Percentiles rank a stretch among this genome's conserved stretches.
Conservation (phyloP, 1,140 invertebrate species). For the Zophobas morio region DNA sequence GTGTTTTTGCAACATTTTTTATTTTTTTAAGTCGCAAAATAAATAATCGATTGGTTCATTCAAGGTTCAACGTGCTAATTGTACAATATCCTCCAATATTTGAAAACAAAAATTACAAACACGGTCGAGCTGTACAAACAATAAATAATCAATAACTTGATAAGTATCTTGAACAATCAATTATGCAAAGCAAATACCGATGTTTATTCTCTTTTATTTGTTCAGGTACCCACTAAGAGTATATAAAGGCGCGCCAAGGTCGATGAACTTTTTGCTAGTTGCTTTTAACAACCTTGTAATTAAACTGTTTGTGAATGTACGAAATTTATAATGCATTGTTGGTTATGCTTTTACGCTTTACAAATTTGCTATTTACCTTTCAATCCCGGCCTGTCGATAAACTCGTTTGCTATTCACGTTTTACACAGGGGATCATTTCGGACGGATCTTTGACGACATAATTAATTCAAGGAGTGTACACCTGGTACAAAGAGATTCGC, state of each 20-base stretch:
- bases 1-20: too few relatives aligned
- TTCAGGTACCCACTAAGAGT: slow-evolving; percentile 53
- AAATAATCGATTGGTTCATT: not conserved
- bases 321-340: slow-evolving; percentile 42
- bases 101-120: slow-evolving; percentile 39
- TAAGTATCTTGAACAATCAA: slow-evolving; percentile 57
- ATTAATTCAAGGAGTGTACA: slow-evolving; percentile 27
- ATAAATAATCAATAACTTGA: slow-evolving; percentile 54
- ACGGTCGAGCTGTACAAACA: slow-evolving; percentile 43
- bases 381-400: slow-evolving; percentile 33
- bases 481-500: slow-evolving; percentile 25
- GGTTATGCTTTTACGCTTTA: slow-evolving; percentile 42
- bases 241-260: slow-evolving; percentile 54
- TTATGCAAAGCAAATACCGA: slow-evolving; percentile 54
- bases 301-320: slow-evolving; percentile 43
- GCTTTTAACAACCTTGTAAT: slow-evolving; percentile 52
- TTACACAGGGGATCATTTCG: slow-evolving; percentile 8
- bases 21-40: not conserved
- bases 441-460: slow-evolving; percentile 19
- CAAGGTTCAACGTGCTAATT: slow-evolving; percentile 37
- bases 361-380: slow-evolving; percentile 39
- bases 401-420: slow-evolving; percentile 26
- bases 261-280: slow-evolving; percentile 50
- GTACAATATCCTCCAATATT: slow-evolving; percentile 30
- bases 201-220: slow-evolving; percentile 53